These are phyloP conservation scores for Ferdinandea cuprea DNA, from an alignment of 2,888 invertebrate genomes.

Conservation along the genomic window DNA sequence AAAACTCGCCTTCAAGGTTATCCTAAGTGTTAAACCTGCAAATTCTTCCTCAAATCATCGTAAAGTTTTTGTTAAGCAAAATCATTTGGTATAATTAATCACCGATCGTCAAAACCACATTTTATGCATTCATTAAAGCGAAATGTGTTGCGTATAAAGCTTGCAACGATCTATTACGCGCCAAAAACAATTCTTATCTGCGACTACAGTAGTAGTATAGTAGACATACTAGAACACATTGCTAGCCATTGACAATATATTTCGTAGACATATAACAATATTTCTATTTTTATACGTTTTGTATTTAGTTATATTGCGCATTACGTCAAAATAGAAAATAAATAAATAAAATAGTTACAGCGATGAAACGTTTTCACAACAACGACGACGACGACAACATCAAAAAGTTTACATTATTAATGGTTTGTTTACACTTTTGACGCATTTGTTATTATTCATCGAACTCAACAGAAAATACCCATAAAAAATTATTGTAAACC, in stretches of 20 bases:
- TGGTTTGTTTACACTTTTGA: conserved; percentile 53
- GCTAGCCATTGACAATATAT: conserved; percentile 44
- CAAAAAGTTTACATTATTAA: conserved; percentile 7
- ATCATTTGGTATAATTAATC: not conserved
- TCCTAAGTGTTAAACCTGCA: too few relatives aligned
- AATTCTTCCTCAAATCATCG: not conserved
- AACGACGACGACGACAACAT: not conserved
- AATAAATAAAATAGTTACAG: conserved; percentile 9
- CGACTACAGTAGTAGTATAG: not conserved
- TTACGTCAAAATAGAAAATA: conserved; percentile 16
- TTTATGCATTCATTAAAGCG: not conserved
- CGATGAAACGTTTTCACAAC: not conserved
- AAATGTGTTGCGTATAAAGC: not conserved
- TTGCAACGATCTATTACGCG: conserved; percentile 19
- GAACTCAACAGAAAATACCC: not conserved
- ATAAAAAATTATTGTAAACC: not conserved
- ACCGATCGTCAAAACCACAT: not conserved
- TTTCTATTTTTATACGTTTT: conserved; percentile 55
- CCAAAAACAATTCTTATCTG: conserved; percentile 1
- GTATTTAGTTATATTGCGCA: conserved; percentile 64
- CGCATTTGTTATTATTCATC: conserved; percentile 45
- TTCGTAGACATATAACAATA: conserved; percentile 44
- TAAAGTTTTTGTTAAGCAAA: not conserved
- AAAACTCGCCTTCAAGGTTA: too few relatives aligned
- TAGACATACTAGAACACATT: conserved; percentile 10